phyloP scores from a whole-genome alignment of 2,888 invertebrate genomes.

The Bedellia somnulentella region DNA sequence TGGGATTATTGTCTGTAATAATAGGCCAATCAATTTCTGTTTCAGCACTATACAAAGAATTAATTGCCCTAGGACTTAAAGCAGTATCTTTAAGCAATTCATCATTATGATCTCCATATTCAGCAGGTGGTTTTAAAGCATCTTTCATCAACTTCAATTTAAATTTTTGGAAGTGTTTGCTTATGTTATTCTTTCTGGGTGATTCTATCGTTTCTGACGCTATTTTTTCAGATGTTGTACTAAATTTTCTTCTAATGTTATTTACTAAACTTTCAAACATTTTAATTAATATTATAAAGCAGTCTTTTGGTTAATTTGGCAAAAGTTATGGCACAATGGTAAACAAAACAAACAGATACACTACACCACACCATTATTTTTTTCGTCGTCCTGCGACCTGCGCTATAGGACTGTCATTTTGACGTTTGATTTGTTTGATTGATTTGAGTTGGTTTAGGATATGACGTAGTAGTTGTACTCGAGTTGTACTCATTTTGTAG shows the following conservation, averaged over 20 bases:
- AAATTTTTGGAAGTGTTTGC: conserved; percentile 32
- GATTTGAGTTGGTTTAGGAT: too few relatives aligned
- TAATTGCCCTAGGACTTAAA: conserved; percentile 59
- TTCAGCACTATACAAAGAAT: conserved; percentile 37
- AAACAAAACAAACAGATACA: conserved; percentile 11
- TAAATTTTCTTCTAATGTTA: conserved; percentile 43
- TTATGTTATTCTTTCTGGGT: too few relatives aligned
- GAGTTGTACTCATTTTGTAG: too few relatives aligned
- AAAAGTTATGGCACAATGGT: conserved; percentile 34
- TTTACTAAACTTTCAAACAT: conserved; percentile 48
- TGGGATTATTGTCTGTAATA: conserved; percentile 45
- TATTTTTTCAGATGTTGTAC: conserved; percentile 30
- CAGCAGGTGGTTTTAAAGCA: conserved; percentile 14
- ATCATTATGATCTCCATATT: conserved; percentile 21
- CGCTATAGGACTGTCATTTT: conserved; percentile 29
- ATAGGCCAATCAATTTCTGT: conserved; percentile 61
- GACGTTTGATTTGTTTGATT: too few relatives aligned
- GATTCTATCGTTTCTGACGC: conserved; percentile 18
- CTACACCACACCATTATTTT: too few relatives aligned
- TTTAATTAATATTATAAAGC: conserved; percentile 43
- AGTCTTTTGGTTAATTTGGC: conserved; percentile 39
- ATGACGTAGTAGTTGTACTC: too few relatives aligned
- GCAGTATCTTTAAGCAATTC: too few relatives aligned
- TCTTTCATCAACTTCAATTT: conserved; percentile 26
- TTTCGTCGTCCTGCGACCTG: too few relatives aligned